Base-by-base conservation (phyloP, 1,140 invertebrate species). In the Temnothorax curvispinosus region DNA sequence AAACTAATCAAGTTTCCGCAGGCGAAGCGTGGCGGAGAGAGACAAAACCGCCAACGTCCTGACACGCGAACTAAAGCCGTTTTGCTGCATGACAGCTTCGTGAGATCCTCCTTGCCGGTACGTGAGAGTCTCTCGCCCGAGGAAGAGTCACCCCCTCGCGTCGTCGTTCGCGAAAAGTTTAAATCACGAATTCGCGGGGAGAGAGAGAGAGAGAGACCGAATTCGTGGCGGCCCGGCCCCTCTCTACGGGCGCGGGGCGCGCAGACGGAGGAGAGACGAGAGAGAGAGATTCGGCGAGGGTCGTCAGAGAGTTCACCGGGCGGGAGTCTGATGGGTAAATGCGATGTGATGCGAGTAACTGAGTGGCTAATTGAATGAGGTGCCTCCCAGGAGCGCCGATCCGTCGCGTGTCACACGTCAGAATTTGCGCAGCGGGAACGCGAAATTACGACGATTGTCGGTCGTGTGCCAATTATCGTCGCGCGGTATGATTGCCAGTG, bases 301-400 rank as follows among this genome's bases (percentile, higher is more conserved):
- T 90, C 58, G 86, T 88, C 56, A 72, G 75, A 75, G 90, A 87
- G 82, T 50, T 82, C 41, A 58, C 47, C 67, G 86, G 67, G 85
- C 85, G 87, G 88, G 69, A 87, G 86, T 44, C 84, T 88, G 89
- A 91, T 88, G 88, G 91, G 91, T 92, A 94, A 94, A 95, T 93
- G 92, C 90, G 93, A 94, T 93, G 94, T 93, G 94, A 94, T 93
- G 94, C 92, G 92, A 94, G 94, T 94, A 95, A 95, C 93, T 94
- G 94, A 94, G 93, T 94, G 93, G 91, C 91, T 95, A 95, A 95
- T 95, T 95, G 94, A 95, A 95, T 95, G 94, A 95, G 92, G 92
- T 91, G 92, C 93, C 94, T 95, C 94, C 90, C 90, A 94, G 92
- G 94, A 94, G 89, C 90, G 90, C 90, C 91, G 93, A 93, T 94